Evolutionary conservation across 2,797 vertebrate species (phyloP), one percentile per base, ranked within the genome.

Genomic region (Podarcis lilfordi): DNA sequence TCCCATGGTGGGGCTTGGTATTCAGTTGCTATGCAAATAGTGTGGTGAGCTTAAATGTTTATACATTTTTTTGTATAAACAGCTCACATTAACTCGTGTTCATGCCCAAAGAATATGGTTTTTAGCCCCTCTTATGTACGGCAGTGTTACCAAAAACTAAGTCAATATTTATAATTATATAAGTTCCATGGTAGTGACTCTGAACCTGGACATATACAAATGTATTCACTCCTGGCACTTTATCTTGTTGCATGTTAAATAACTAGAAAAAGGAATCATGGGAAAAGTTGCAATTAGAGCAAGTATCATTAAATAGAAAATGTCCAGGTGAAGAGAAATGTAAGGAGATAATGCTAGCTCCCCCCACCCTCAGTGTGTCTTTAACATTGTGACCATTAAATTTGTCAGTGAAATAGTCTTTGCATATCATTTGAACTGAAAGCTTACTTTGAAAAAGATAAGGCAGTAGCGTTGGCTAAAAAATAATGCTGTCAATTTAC

Each of bases 331-430:
- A 92, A 91, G 89, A 88, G 85, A 92, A 95, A 92, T 92, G 90
- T 92, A 92, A 90, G 92, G 94, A 95, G 91, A 95, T 95, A 94
- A 45, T 0, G 81, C 86, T 93, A 89, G 74, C 75, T 94, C 95
- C 94, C 82, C 40, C 86, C 86, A 88, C 84, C 50, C 50, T 55
- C 59, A 25, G 84, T 94, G 91, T 95, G 88, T 96, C 91, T 97
- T 95, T 97, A 94, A 95, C 94, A 95, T 96, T 97, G 92, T 95
- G 95, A 96, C 96, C 95, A 89, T 86, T 89, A 91, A 90, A 93
- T 96, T 96, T 97, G 93, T 96, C 95, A 88, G 87, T 87, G 43
- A 83, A 86, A 89, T 91, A 84, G 10, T 94, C 91, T 96, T 96
- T 95, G 93, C 94, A 93, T 95, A 95, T 96, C 94, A 91, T 94